These are phyloP conservation scores for Perithous albicinctus DNA, from an alignment of 2,888 invertebrate species.

Conservation along the genomic window DNA sequence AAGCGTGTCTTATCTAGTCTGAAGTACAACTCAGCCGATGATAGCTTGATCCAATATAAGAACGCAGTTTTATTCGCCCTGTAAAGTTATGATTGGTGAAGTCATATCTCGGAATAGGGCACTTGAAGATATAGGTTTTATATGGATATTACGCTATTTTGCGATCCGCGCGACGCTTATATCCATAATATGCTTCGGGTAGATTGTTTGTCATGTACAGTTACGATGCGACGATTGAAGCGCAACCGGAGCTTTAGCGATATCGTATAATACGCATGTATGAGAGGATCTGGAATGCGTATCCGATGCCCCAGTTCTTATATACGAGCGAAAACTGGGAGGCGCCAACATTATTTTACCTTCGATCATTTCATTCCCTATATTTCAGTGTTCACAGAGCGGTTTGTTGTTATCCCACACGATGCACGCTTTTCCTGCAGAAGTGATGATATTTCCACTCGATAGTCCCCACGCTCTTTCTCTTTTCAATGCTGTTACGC, in stretches of 20 bases:
- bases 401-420: slow-evolving; percentile 44
- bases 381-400: slow-evolving; percentile 28
- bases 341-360: slow-evolving; percentile 5
- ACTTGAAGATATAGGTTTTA: too few relatives aligned
- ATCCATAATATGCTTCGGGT: too few relatives aligned
- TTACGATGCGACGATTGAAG: neutral
- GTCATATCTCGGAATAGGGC: too few relatives aligned
- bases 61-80: too few relatives aligned
- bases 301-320: slow-evolving; percentile 53
- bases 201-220: slow-evolving; percentile 22
- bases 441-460: slow-evolving; percentile 50
- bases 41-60: too few relatives aligned
- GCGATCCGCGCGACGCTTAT: too few relatives aligned
- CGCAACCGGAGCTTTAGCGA: slow-evolving; percentile 16
- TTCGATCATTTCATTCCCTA: slow-evolving; percentile 43
- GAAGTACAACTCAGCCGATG: too few relatives aligned
- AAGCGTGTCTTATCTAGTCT: too few relatives aligned
- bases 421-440: slow-evolving; percentile 33
- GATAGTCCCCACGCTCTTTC: slow-evolving; percentile 22
- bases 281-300: slow-evolving; percentile 34
- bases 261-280: slow-evolving; percentile 13
- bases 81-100: too few relatives aligned
- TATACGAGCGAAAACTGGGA: slow-evolving; percentile 22
- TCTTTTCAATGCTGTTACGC: neutral
- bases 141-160: too few relatives aligned